Percentiles rank a stretch among this genome's conserved stretches.
Evolutionary conservation across 1,140 invertebrate species (phyloP).

Genomic region (Aphelenchoides fujianensis): DNA sequence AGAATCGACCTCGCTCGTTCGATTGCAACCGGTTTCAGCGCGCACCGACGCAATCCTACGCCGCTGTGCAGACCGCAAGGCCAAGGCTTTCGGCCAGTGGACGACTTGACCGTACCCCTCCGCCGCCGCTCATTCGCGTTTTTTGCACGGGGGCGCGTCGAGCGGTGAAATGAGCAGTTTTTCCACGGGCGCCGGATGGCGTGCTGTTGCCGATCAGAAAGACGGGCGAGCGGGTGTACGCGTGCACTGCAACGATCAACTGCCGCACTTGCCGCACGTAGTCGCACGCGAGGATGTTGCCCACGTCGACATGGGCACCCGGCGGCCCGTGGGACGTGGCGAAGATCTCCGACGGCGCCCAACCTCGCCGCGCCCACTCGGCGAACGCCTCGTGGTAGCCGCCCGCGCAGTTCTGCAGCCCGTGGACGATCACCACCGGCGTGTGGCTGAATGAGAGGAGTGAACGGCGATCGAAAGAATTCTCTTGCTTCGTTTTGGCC

Average conservation of each 20-base stretch:
- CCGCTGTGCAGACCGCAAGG: no score
- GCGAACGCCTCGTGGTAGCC: not conserved
- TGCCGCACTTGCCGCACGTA: constrained; percentile 5
- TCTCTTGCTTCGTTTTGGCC: not conserved
- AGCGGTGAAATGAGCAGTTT: no score
- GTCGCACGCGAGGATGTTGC: not conserved
- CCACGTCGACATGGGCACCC: not conserved
- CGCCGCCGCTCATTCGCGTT: no score
- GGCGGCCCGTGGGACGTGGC: constrained; percentile 17
- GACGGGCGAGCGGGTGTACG: constrained; percentile 23
- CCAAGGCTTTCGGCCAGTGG: no score
- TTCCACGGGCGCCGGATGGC: no score
- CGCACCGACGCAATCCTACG: no score
- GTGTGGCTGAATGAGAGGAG: not conserved
- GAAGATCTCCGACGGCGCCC: not conserved
- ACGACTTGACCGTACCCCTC: no score
- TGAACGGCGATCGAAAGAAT: not conserved
- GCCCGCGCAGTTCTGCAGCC: constrained; percentile 6
- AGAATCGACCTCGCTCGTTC: no score
- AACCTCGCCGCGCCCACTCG: not conserved
- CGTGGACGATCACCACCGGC: constrained; percentile 22
- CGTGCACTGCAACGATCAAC: constrained; percentile 12
- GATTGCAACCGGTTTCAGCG: no score
- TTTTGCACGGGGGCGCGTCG: no score
- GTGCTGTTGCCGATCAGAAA: constrained; percentile 18